phyloP scores from a whole-genome alignment of 2,888 invertebrate genomes.

The Campopleginae sp. region DNA sequence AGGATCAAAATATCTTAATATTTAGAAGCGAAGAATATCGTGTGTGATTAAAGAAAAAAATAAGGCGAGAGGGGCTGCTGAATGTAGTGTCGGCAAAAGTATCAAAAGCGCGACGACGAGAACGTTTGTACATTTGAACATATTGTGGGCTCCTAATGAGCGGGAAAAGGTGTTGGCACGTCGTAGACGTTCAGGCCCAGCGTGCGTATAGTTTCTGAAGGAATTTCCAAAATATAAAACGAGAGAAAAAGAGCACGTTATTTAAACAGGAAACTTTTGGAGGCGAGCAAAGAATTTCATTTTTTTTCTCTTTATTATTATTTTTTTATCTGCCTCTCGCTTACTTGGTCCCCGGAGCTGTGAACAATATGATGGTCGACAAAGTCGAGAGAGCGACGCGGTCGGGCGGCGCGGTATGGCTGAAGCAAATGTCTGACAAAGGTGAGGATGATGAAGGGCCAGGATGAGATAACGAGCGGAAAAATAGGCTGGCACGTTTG shows the following conservation, averaged over 20 bases:
- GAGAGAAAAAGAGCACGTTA: background rate
- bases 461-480: slow-evolving; percentile 35
- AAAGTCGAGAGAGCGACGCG: background rate
- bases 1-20: background rate
- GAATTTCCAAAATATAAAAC: slow-evolving; percentile 49
- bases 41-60: background rate
- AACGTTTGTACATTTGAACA: slow-evolving; percentile 25
- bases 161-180: slow-evolving; percentile 60
- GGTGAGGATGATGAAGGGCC: background rate
- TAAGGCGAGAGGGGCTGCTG: background rate
- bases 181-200: slow-evolving; percentile 25
- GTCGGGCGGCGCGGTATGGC: slow-evolving; percentile 6
- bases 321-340: slow-evolving; percentile 15
- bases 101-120: slow-evolving; percentile 20
- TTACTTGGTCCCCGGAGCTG: slow-evolving; percentile 15
- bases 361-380: slow-evolving; percentile 41
- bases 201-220: slow-evolving; percentile 42
- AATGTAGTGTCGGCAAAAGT: slow-evolving; percentile 46
- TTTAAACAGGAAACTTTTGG: slow-evolving; percentile 31
- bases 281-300: background rate
- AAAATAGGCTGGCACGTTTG: slow-evolving; percentile 50
- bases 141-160: slow-evolving; percentile 43
- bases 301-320: background rate
- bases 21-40: background rate
- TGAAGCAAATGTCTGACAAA: background rate